Evolutionary conservation across 2,888 invertebrate genomes (phyloP), one percentile per base, ranked within the genome.

Genomic region (Teleogryllus oceanicus): DNA sequence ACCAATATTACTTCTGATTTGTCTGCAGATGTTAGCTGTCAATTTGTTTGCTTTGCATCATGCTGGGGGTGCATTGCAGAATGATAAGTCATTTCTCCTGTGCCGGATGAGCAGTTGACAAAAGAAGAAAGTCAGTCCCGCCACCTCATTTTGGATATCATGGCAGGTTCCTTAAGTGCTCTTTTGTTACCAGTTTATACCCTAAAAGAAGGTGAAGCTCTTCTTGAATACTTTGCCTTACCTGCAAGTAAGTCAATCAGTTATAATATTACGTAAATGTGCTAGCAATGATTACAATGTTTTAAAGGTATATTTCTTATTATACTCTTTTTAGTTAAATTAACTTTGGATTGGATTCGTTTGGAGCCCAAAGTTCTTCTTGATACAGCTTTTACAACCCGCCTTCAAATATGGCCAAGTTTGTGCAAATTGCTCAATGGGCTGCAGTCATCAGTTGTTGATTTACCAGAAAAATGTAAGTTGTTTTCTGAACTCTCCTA

Each of bases 381-480:
- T 80, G 88, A 89, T 82, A 85, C 87, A 75, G 90, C 91, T 83
- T 91, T 91, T 85, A 88, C 88, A 77, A 88, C 89, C 81, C 88
- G 90, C 78, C 89, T 92, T 76, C 93, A 93, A 86, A 91, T 95
- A 85, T 95, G 95, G 95, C 92, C 92, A 12, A 93, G 94, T 85
- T 88, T 94, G 78, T 93, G 94, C 84, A 92, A 93, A 86, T 87
- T 93, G n/a, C 88, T 94, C 83, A 94, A 93, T 86, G 89, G 89
- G 82, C 88, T 94, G 78, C 91, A 91, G 83, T 86, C 85, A 81
- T 88, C 86, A 79, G 85, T 89, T 81, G 85, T 86, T 81, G 88
- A 89, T 82, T 90, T 90, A 83, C 86, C 87, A 79, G 87, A 88
- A 82, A 88, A 89, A 84, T 90, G 91, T 92, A 86, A 88, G 90